Conservation (phyloP, 2,888 invertebrate species). For the Eulithis testata region DNA sequence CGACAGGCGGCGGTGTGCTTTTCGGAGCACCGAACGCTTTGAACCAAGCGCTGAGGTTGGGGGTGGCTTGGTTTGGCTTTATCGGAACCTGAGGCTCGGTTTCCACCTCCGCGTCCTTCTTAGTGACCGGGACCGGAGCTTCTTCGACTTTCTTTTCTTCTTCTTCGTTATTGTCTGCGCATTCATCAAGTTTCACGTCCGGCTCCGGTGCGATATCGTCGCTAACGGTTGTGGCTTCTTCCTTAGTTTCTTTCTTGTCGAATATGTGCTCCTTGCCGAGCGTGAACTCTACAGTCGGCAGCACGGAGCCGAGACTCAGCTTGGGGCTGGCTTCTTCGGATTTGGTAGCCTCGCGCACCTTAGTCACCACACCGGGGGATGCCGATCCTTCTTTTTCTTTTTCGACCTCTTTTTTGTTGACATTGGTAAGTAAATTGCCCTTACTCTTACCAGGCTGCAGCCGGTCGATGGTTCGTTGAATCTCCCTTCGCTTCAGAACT, state of each 20-base stretch:
- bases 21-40: conserved; percentile 96
- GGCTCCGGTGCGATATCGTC: conserved; percentile 39
- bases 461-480: conserved; percentile 92
- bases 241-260: conserved; percentile 57
- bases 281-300: conserved; percentile 88
- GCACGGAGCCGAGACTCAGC: conserved; percentile 92
- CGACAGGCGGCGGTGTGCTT: conserved; percentile 77
- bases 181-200: conserved; percentile 37
- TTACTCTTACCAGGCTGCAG: conserved; percentile 95
- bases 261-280: conserved; percentile 88
- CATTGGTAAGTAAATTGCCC: conserved; percentile 91
- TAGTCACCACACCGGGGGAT: conserved; percentile 81
- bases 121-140: conserved; percentile 53
- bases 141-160: conserved; percentile 52
- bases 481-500: conserved; percentile 85
- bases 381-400: conserved; percentile 84
- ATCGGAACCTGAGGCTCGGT: conserved; percentile 64
- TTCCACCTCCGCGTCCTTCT: conserved; percentile 75
- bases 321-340: conserved; percentile 90
- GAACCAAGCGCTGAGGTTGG: conserved; percentile 96
- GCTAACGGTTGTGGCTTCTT: conserved; percentile 25
- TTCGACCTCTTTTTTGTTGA: conserved; percentile 80
- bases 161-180: conserved; percentile 32
- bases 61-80: conserved; percentile 87
- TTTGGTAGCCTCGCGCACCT: conserved; percentile 86